Percentiles rank a stretch among this genome's conserved stretches.
phyloP scores from a whole-genome alignment of 2,888 invertebrate species.

The Noctuana brunneofusca region DNA sequence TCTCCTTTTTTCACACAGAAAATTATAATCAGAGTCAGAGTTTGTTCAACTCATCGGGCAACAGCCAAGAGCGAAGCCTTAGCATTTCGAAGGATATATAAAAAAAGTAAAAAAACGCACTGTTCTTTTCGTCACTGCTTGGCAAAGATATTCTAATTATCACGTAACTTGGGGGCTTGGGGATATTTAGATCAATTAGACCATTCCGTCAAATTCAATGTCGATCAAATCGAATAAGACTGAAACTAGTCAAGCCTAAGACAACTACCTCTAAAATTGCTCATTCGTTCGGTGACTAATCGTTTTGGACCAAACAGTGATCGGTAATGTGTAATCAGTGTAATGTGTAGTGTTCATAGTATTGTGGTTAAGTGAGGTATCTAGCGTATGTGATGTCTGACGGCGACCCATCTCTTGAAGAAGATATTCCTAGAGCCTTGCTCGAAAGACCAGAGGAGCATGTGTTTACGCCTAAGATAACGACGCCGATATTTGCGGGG shows the following conservation, averaged over 20 bases:
- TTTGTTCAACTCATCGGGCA: no score
- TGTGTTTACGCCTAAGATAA: constrained; percentile 76
- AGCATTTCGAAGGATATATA: no score
- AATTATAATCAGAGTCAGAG: no score
- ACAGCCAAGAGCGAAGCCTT: no score
- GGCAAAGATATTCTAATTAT: constrained; percentile 17
- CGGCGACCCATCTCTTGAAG: constrained; percentile 79
- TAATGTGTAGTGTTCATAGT: constrained; percentile 17
- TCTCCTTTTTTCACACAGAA: no score
- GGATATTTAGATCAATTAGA: constrained; percentile 30
- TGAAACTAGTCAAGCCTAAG: constrained; percentile 2
- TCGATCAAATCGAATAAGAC: constrained; percentile 16
- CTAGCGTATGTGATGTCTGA: constrained; percentile 74
- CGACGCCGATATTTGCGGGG: constrained; percentile 71
- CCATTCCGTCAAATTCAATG: constrained; percentile 2
- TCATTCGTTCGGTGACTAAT: constrained; percentile 41
- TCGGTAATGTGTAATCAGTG: constrained; percentile 25
- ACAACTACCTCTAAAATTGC: constrained; percentile 6
- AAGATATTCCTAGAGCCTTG: constrained; percentile 73
- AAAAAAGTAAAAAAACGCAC: no score
- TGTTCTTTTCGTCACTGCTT: neutral
- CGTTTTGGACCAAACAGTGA: constrained; percentile 18
- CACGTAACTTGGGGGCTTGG: constrained; percentile 30
- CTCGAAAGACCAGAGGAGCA: constrained; percentile 68
- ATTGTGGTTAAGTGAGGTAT: constrained; percentile 18